Conservation (phyloP, 2,113 vertebrate genomes). For the Sclerurus mexicanus region DNA sequence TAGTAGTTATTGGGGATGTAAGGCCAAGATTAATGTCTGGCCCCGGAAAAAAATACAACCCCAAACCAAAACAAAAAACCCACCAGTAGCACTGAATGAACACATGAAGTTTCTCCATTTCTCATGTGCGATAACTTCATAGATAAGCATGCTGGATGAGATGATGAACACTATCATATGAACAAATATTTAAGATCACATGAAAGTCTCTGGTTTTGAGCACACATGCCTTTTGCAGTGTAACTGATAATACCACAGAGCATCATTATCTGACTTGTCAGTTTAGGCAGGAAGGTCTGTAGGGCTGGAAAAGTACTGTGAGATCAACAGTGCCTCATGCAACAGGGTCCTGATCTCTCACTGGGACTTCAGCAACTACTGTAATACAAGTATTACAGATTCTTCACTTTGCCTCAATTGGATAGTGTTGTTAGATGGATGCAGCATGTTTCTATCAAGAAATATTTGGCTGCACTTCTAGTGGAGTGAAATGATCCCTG, state of each 20-base stretch:
- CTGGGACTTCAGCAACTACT: conserved; percentile 32
- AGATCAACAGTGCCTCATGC: not conserved
- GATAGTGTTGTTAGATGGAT: conserved; percentile 44
- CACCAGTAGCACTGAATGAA: conserved; percentile 20
- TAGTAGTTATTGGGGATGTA: not conserved
- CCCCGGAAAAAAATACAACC: not conserved
- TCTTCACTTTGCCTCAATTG: conserved; percentile 45
- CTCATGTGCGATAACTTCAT: not conserved
- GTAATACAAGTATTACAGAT: not conserved
- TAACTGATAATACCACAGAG: not conserved
- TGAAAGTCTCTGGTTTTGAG: not conserved
- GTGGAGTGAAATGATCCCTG: conserved; percentile 56
- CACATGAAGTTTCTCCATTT: not conserved
- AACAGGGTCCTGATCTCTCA: conserved; percentile 19
- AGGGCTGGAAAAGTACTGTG: not conserved
- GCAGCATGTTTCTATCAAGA: conserved; percentile 57
- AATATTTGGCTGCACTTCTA: conserved; percentile 9
- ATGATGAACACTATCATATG: not conserved
- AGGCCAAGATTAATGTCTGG: conserved; percentile 34
- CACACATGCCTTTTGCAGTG: not conserved
- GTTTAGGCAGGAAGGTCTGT: not conserved
- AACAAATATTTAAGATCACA: not conserved
- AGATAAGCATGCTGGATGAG: not conserved
- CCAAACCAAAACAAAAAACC: not conserved
- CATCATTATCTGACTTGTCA: not conserved